These are phyloP conservation scores for Callyntrura sp. DNA, from an alignment of 2,888 invertebrate species.

Conservation along the genomic window DNA sequence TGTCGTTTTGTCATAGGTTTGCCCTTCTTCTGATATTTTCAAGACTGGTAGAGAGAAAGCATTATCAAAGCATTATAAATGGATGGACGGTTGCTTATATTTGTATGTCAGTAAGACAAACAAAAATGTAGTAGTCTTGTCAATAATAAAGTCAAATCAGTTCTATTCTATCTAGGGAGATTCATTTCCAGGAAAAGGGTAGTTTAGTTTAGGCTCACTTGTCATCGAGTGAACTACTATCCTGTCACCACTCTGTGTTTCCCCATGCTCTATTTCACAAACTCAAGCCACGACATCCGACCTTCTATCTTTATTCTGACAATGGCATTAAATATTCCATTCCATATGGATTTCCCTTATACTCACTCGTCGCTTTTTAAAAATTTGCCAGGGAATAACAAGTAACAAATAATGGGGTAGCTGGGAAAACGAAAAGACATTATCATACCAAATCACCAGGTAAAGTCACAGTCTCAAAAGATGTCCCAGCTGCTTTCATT, in stretches of 20 bases:
- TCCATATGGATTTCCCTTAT: not conserved
- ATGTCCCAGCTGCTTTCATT: constrained; percentile 2
- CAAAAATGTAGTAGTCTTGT: constrained; percentile 6
- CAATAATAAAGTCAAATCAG: constrained; percentile 45
- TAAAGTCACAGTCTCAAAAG: constrained; percentile 38
- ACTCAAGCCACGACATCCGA: constrained; percentile 19
- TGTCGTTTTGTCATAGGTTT: not conserved
- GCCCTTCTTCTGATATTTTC: not conserved
- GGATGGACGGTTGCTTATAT: not conserved
- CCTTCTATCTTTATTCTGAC: not conserved
- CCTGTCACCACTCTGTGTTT: not conserved
- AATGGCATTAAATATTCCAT: not conserved
- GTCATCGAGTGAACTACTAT: not conserved
- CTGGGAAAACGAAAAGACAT: constrained; percentile 3
- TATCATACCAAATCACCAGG: constrained; percentile 29
- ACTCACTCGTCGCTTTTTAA: not conserved
- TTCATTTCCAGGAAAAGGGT: not conserved
- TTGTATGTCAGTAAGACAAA: not conserved
- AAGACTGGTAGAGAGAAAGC: no score
- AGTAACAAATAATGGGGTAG: not conserved
- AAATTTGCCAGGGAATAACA: not conserved
- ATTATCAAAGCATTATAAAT: not conserved
- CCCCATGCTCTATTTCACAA: no score
- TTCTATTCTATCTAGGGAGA: not conserved
- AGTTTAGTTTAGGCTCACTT: constrained; percentile 5